phyloP scores from a whole-genome alignment of 2,113 vertebrate species.

The Scortum barcoo region DNA sequence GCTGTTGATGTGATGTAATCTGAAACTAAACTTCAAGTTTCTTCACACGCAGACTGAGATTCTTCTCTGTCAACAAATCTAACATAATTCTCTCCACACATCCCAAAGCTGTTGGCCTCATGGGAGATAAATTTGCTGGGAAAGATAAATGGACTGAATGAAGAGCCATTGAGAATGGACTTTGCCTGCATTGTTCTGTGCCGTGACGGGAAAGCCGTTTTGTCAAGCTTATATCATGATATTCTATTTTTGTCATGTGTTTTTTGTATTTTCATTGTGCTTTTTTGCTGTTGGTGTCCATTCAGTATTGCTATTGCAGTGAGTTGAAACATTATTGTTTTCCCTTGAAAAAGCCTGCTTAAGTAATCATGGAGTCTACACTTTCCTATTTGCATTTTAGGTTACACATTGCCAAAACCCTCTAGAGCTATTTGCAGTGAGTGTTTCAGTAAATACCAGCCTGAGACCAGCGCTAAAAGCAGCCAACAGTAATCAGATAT shows the following conservation, averaged over 20 bases:
- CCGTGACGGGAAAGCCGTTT: slow-evolving; percentile 37
- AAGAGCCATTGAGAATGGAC: slow-evolving; percentile 46
- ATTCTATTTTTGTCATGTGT: slow-evolving; percentile 44
- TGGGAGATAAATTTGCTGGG: slow-evolving; percentile 64
- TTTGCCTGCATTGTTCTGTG: slow-evolving; percentile 44
- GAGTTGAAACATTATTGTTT: slow-evolving; percentile 19
- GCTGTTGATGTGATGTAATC: slow-evolving; percentile 22
- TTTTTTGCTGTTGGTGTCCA: slow-evolving; percentile 36
- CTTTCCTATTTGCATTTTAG: slow-evolving; percentile 5
- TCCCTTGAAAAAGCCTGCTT: slow-evolving; percentile 21
- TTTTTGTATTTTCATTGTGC: slow-evolving; percentile 36
- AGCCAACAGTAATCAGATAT: slow-evolving; percentile 2
- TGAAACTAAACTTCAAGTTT: slow-evolving; percentile 22
- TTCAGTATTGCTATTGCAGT: slow-evolving; percentile 56
- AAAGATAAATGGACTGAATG: slow-evolving; percentile 66
- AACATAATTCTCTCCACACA: slow-evolving; percentile 28
- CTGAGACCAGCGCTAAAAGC: not conserved
- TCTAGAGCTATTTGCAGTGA: not conserved
- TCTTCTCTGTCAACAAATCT: slow-evolving; percentile 35
- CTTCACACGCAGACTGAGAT: slow-evolving; percentile 22
- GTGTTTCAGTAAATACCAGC: slow-evolving; percentile 17
- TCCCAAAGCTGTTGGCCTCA: slow-evolving; percentile 11
- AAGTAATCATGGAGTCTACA: slow-evolving; percentile 6
- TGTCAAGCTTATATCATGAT: slow-evolving; percentile 25
- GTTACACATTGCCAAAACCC: not conserved